These are phyloP conservation scores for Calypte anna DNA, from an alignment of 2,113 vertebrate genomes.

Conservation along the genomic window DNA sequence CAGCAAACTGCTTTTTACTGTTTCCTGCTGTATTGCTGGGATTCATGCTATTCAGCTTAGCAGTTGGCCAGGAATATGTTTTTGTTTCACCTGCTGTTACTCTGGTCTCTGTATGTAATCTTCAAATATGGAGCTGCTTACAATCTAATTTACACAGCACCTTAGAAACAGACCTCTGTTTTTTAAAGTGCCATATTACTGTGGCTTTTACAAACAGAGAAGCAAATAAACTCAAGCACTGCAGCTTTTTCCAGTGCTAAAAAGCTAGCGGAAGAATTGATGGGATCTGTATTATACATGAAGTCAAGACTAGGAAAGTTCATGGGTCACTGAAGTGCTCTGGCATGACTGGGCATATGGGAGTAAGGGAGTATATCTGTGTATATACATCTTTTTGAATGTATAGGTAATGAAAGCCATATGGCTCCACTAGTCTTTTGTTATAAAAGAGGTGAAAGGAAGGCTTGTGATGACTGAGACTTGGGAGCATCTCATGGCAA, in stretches of 20 bases:
- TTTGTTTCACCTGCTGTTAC: background rate
- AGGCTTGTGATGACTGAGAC: background rate
- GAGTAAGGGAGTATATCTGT: background rate
- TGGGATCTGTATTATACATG: background rate
- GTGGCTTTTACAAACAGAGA: background rate
- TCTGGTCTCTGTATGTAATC: background rate
- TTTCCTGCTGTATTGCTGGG: background rate
- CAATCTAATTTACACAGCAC: background rate
- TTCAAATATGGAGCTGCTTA: background rate
- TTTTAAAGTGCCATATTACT: background rate
- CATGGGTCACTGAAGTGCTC: background rate
- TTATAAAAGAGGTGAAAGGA: background rate
- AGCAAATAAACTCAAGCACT: background rate
- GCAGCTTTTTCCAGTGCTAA: background rate
- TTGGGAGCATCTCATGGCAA: background rate
- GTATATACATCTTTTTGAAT: background rate
- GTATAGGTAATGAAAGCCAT: background rate
- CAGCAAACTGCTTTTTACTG: background rate
- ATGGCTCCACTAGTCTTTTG: background rate
- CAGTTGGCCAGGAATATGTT: background rate
- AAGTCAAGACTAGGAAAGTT: background rate
- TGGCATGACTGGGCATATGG: fast-evolving
- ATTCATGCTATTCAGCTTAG: background rate
- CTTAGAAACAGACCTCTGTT: background rate
- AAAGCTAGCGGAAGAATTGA: background rate